phyloP scores from a whole-genome alignment of 2,113 vertebrate species.

The Catharus bicknelli region DNA sequence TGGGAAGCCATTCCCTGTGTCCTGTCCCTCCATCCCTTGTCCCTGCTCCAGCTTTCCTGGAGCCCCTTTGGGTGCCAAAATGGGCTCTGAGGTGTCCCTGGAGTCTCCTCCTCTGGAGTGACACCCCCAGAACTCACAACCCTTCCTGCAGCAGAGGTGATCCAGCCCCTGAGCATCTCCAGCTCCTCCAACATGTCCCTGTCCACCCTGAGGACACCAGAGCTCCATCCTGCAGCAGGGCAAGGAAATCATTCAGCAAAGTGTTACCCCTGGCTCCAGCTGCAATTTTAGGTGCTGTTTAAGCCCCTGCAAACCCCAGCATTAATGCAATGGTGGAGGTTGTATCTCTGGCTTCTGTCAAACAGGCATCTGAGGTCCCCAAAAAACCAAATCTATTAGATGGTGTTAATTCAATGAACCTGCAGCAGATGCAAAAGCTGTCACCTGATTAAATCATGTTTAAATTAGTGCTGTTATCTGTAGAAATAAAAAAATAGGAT shows the following conservation, averaged over 20 bases:
- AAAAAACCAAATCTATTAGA: not conserved
- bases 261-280: not conserved
- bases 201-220: not conserved
- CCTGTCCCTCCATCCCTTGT: not conserved
- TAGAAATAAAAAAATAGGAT: not conserved
- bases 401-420: not conserved
- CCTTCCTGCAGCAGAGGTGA: not conserved
- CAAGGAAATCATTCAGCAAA: fast-evolving
- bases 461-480: not conserved
- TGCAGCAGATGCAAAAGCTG: not conserved
- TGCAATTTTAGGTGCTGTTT: not conserved
- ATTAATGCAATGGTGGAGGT: not conserved
- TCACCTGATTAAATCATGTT: not conserved
- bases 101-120: not conserved
- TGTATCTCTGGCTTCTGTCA: not conserved
- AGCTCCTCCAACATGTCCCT: not conserved
- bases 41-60: not conserved
- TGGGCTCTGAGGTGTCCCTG: not conserved
- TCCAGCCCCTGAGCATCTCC: not conserved
- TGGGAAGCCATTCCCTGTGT: not conserved
- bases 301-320: not conserved
- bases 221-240: not conserved
- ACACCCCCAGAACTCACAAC: not conserved
- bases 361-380: not conserved
- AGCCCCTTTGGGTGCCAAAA: not conserved